A percentile compares a stretch with the other conserved stretches of the same genome.
phyloP scores from a whole-genome alignment of 1,140 invertebrate genomes.

The Goniozus legneri region DNA sequence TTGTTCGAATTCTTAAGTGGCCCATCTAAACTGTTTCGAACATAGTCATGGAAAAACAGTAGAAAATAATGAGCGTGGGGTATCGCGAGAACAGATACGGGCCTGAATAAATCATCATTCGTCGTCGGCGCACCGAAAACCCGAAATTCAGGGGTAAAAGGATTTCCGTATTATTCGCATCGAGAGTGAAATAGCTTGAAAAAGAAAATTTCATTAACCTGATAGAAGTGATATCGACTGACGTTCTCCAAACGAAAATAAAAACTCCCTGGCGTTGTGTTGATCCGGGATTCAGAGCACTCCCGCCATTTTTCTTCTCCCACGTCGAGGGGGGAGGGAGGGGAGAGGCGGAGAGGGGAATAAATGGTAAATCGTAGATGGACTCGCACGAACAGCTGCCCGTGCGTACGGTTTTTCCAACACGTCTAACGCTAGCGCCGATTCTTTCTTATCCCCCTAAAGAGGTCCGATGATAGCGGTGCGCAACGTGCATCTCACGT shows the following conservation, averaged over 20 bases:
- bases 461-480: constrained; percentile 27
- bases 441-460: constrained; percentile 29
- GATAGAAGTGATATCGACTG: no score
- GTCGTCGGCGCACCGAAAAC: no score
- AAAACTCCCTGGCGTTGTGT: no score
- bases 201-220: no score
- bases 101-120: neutral
- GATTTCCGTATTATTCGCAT: constrained; percentile 1
- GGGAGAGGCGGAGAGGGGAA: neutral
- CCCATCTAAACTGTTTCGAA: no score
- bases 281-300: constrained; percentile 13
- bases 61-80: no score
- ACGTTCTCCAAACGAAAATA: no score
- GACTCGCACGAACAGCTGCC: constrained; percentile 31
- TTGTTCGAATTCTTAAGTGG: no score
- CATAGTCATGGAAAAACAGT: no score
- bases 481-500: constrained; percentile 20
- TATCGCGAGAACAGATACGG: no score
- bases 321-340: neutral
- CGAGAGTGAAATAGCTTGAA: neutral
- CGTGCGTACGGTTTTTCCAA: constrained; percentile 24
- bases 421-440: constrained; percentile 2
- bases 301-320: constrained; percentile 33
- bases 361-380: no score
- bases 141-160: no score